Evolutionary conservation across 2,888 invertebrate genomes (phyloP).

Genomic region (Rotaria magnacalcarata): DNA sequence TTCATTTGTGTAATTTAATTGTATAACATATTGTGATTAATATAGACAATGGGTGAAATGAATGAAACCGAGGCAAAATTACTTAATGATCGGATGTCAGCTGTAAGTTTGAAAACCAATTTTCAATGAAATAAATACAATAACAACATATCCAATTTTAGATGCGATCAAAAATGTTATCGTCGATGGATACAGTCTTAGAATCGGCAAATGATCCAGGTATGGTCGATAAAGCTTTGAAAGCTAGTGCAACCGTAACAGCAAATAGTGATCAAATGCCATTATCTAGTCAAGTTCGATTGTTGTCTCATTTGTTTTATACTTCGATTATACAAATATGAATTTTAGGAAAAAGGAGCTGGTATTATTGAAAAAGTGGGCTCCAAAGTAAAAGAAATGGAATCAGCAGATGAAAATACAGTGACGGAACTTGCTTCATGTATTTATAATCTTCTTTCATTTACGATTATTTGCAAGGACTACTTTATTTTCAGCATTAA

Average conservation of each 20-base stretch:
- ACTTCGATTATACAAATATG: neutral
- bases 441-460: neutral
- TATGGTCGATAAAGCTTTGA: slow-evolving; percentile 38
- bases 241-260: slow-evolving; percentile 41
- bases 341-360: slow-evolving; percentile 41
- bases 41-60: slow-evolving; percentile 28
- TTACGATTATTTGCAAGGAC: neutral
- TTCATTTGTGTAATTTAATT: too few species aligned
- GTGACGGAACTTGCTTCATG: slow-evolving; percentile 30
- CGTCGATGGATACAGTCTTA: slow-evolving; percentile 48
- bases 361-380: slow-evolving; percentile 38
- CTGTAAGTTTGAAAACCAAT: neutral
- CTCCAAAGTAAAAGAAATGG: slow-evolving; percentile 30
- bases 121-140: neutral
- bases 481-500: neutral
- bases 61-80: neutral
- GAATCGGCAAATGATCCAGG: slow-evolving; percentile 47
- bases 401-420: slow-evolving; percentile 35
- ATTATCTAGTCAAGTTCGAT: slow-evolving; percentile 37
- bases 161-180: slow-evolving; percentile 49
- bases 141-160: slow-evolving; percentile 26
- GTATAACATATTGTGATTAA: neutral
- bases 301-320: neutral
- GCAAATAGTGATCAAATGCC: slow-evolving; percentile 45
- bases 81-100: slow-evolving; percentile 34